Conservation (phyloP, 2,797 vertebrate genomes). For the Crenichthys baileyi region DNA sequence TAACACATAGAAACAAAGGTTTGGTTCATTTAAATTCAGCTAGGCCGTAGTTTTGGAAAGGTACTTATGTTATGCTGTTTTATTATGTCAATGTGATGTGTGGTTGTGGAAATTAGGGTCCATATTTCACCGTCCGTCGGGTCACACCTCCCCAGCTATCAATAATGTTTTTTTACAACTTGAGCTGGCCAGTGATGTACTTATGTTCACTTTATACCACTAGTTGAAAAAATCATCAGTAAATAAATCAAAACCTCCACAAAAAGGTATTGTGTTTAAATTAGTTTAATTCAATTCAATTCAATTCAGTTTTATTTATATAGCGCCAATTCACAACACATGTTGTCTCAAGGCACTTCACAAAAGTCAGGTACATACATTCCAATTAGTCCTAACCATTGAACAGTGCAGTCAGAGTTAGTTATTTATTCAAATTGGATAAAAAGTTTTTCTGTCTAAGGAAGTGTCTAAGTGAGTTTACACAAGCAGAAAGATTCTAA, state of each 20-base stretch:
- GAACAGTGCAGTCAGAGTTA: no score
- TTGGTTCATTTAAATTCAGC: conserved; percentile 29
- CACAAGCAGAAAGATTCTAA: background rate
- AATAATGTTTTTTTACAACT: background rate
- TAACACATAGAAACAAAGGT: conserved; percentile 48
- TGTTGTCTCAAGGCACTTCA: no score
- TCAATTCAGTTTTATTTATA: no score
- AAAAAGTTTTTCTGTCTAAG: no score
- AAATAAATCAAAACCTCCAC: background rate
- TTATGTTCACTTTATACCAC: conserved; percentile 7
- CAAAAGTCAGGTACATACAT: no score
- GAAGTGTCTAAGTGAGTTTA: no score
- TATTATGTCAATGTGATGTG: background rate
- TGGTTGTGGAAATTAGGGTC: background rate
- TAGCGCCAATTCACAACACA: no score
- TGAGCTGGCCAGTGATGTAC: conserved; percentile 2
- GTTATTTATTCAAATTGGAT: no score
- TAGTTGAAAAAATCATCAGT: background rate
- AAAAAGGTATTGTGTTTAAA: background rate
- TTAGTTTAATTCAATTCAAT: no score
- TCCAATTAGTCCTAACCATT: no score
- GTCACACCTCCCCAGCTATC: background rate
- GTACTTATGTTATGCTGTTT: background rate
- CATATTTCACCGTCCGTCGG: conserved; percentile 12
- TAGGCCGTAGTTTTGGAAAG: background rate